These are phyloP conservation scores for Megaleporinus macrocephalus DNA, from an alignment of 2,113 vertebrate species.

Conservation along the genomic window DNA sequence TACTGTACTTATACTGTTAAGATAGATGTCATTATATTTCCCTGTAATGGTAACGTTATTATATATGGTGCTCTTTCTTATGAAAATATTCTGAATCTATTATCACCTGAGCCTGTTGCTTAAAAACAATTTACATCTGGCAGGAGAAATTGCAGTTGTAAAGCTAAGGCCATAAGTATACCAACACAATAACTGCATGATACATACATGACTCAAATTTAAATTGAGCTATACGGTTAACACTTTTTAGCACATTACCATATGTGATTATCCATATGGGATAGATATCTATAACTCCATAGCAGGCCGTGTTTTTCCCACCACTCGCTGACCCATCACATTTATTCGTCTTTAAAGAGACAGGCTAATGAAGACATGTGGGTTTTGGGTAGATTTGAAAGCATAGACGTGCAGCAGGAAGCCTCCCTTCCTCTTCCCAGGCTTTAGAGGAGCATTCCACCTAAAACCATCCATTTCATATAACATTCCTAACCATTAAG, in stretches of 20 bases:
- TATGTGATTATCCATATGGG: background rate
- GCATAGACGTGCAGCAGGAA: background rate
- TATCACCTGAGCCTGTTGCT: background rate
- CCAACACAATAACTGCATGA: background rate
- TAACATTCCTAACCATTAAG: background rate
- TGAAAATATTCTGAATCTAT: background rate
- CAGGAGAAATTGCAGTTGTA: background rate
- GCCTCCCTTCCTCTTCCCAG: background rate
- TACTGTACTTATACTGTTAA: no score
- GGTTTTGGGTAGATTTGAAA: slow-evolving; percentile 15
- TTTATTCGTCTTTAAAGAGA: slow-evolving; percentile 11
- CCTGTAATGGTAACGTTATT: background rate
- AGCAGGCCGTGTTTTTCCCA: background rate
- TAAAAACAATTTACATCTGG: background rate
- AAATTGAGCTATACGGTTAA: background rate
- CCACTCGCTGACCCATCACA: slow-evolving; percentile 1
- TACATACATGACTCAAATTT: background rate
- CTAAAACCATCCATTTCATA: background rate
- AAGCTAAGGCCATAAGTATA: background rate
- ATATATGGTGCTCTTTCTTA: background rate
- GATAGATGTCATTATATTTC: no score
- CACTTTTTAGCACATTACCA: background rate
- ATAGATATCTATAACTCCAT: background rate
- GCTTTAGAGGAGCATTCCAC: background rate
- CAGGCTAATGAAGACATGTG: slow-evolving; percentile 15